These are phyloP conservation scores for Alethe castanea DNA, from an alignment of 2,113 vertebrate genomes.

Conservation along the genomic window DNA sequence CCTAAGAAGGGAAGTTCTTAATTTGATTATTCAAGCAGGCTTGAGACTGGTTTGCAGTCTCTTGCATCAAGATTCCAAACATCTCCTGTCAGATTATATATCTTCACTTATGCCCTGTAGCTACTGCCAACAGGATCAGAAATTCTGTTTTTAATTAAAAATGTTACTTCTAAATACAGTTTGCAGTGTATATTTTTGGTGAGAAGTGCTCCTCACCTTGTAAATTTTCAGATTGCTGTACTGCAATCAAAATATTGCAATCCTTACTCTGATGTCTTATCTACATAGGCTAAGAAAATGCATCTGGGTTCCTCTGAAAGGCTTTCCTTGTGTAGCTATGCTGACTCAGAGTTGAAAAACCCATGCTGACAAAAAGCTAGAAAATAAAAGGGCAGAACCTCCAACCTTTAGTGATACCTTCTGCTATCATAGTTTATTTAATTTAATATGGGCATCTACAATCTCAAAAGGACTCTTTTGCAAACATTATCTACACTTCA, in stretches of 20 bases:
- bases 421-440: background rate
- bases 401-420: background rate
- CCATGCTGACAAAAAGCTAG: background rate
- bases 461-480: background rate
- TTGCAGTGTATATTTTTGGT: constrained; percentile 49
- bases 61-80: constrained; percentile 45
- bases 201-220: constrained; percentile 49
- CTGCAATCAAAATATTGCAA: constrained; percentile 13
- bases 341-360: background rate
- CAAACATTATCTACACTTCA: background rate
- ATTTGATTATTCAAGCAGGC: constrained; percentile 65
- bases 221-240: constrained; percentile 43
- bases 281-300: background rate
- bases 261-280: background rate
- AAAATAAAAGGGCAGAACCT: background rate
- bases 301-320: background rate
- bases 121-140: constrained; percentile 66
- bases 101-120: constrained; percentile 60
- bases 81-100: constrained; percentile 62
- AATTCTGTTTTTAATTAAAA: constrained; percentile 71
- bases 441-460: background rate
- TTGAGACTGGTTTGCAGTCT: constrained; percentile 65
- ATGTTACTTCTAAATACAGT: constrained; percentile 60
- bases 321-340: background rate
- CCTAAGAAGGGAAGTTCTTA: constrained; percentile 46